phyloP scores from a whole-genome alignment of 2,113 vertebrate species.

The Argyrosomus japonicus region DNA sequence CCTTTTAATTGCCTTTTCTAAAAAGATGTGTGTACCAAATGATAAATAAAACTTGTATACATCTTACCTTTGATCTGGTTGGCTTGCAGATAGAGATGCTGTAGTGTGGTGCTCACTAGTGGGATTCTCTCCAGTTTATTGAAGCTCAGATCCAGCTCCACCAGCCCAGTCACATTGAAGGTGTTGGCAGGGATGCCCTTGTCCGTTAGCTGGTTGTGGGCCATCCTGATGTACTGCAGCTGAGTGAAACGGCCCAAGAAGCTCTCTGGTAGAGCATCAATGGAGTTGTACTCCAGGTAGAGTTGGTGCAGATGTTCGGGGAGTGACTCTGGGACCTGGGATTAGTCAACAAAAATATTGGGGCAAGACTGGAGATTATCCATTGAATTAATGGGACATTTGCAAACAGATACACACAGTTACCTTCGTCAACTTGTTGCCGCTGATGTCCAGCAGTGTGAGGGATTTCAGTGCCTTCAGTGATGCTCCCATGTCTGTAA shows the following conservation, averaged over 20 bases:
- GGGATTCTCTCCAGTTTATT: conserved; percentile 97
- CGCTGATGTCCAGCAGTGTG: conserved; percentile 90
- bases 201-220: conserved; percentile 93
- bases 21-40: background rate
- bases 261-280: conserved; percentile 87
- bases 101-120: conserved; percentile 88
- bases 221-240: conserved; percentile 91
- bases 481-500: conserved; percentile 88
- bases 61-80: conserved; percentile 93
- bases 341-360: background rate
- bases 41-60: background rate
- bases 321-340: conserved; percentile 87
- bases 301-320: conserved; percentile 92
- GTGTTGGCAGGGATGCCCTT: conserved; percentile 90
- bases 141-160: conserved; percentile 96
- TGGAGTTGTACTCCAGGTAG: conserved; percentile 93
- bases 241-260: conserved; percentile 88
- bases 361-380: background rate
- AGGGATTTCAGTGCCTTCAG: conserved; percentile 89
- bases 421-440: conserved; percentile 90
- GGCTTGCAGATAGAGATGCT: conserved; percentile 96
- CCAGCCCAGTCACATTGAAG: conserved; percentile 93
- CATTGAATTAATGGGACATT: background rate
- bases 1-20: background rate
- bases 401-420: conserved; percentile 11